Evolutionary conservation across 2,113 vertebrate species (phyloP).

Genomic region (Ceuthmochares aereus): DNA sequence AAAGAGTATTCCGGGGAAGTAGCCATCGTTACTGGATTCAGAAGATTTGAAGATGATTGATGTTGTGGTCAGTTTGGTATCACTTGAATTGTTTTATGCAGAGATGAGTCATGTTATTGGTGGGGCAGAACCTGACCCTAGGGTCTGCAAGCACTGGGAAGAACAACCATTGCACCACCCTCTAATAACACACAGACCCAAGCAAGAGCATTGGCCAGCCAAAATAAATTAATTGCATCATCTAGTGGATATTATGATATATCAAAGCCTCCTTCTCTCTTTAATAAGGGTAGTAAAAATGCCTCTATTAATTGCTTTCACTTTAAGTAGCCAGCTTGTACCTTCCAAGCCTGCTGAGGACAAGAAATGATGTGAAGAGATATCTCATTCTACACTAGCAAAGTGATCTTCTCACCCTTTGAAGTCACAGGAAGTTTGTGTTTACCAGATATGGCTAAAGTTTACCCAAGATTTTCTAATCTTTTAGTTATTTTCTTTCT

Average conservation of each 20-base stretch:
- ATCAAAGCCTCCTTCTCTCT: conserved; percentile 55
- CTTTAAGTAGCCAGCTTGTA: not conserved
- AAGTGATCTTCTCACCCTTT: not conserved
- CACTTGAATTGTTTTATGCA: conserved; percentile 61
- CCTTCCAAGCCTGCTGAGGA: conserved; percentile 5
- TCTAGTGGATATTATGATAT: conserved; percentile 61
- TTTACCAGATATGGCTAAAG: not conserved
- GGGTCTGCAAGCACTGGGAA: conserved; percentile 53
- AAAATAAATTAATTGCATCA: conserved; percentile 74
- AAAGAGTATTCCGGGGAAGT: conserved; percentile 37
- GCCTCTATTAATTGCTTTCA: conserved; percentile 43
- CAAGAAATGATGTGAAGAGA: not conserved
- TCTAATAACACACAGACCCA: conserved; percentile 65
- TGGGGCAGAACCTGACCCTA: conserved; percentile 63
- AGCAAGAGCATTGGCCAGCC: conserved; percentile 40
- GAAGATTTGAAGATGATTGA: conserved; percentile 53
- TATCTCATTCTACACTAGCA: not conserved
- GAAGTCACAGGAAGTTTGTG: not conserved
- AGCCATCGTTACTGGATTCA: conserved; percentile 43
- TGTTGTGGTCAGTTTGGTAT: conserved; percentile 58
- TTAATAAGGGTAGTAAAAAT: conserved; percentile 57
- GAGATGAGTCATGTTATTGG: conserved; percentile 69
- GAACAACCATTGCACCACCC: conserved; percentile 61
- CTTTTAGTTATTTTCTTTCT: not conserved
- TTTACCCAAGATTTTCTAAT: not conserved